A percentile compares a stretch with the other conserved stretches of the same genome.
Conservation (phyloP, 2,888 invertebrate species). For the Poecilus cupreus region DNA sequence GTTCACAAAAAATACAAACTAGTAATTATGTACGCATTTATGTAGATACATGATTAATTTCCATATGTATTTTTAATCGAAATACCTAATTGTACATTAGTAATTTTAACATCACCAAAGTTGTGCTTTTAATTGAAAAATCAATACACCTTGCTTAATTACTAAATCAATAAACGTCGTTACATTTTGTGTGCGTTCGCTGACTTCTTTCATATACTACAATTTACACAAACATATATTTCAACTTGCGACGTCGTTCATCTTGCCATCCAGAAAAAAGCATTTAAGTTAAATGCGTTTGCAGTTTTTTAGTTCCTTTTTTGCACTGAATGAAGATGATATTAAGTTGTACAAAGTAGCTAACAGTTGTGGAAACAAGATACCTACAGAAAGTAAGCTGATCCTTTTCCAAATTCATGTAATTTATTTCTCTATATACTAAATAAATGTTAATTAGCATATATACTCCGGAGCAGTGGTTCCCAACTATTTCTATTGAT, state of each 20-base stretch:
- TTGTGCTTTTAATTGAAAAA: constrained; percentile 52
- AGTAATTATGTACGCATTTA: constrained; percentile 16
- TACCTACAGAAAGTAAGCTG: neutral
- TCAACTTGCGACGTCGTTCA: neutral
- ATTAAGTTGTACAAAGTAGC: no score
- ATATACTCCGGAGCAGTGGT: no score
- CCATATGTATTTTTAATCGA: constrained; percentile 35
- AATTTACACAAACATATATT: neutral
- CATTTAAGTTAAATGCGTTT: neutral
- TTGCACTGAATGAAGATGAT: neutral
- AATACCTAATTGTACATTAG: constrained; percentile 41
- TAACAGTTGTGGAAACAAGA: no score
- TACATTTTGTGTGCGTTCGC: constrained; percentile 33
- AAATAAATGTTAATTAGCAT: neutral
- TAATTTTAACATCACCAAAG: constrained; percentile 34
- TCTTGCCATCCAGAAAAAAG: neutral
- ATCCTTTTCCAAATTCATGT: constrained; percentile 8
- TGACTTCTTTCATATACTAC: constrained; percentile 18
- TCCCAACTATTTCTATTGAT: no score
- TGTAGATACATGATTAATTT: constrained; percentile 36
- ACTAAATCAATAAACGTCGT: constrained; percentile 45
- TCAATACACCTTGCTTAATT: constrained; percentile 53
- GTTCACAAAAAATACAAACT: neutral
- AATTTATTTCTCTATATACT: neutral
- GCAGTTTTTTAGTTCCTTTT: neutral